phyloP scores from a whole-genome alignment of 1,140 invertebrate genomes.

The Aphidius ervi region DNA sequence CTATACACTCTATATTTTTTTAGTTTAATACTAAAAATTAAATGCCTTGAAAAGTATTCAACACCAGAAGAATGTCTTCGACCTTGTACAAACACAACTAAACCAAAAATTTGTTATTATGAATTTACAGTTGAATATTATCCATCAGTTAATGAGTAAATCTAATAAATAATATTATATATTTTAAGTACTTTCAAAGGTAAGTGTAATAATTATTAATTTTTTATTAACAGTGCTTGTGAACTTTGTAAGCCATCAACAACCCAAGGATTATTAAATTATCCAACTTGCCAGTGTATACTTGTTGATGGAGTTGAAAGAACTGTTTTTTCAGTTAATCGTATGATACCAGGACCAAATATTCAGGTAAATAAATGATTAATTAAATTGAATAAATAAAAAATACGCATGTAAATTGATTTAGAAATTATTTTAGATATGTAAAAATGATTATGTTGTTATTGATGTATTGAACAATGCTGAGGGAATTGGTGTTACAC shows the following conservation, averaged over 20 bases:
- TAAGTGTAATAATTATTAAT: background rate
- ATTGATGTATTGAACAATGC: conserved; percentile 50
- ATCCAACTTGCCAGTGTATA: conserved; percentile 55
- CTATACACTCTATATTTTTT: background rate
- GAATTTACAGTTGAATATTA: conserved; percentile 53
- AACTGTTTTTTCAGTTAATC: conserved; percentile 56
- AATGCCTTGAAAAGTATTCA: conserved; percentile 3
- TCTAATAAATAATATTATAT: background rate
- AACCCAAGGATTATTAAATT: conserved; percentile 40
- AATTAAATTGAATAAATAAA: conserved; percentile 59
- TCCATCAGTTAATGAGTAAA: conserved; percentile 35
- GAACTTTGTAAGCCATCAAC: conserved; percentile 29
- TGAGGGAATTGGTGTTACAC: conserved; percentile 19
- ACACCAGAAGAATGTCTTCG: conserved; percentile 37
- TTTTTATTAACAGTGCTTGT: conserved; percentile 27
- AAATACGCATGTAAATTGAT: background rate
- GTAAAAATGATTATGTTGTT: conserved; percentile 52
- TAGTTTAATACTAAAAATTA: background rate
- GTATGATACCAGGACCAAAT: conserved; percentile 58
- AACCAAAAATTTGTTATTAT: conserved; percentile 46
- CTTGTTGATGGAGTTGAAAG: conserved; percentile 56
- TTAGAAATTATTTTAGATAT: conserved; percentile 35
- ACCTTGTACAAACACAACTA: conserved; percentile 33
- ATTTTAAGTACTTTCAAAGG: background rate
- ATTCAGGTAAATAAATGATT: conserved; percentile 60